Evolutionary conservation across 2,113 vertebrate genomes (phyloP).

Genomic region (Rhombomys opimus): DNA sequence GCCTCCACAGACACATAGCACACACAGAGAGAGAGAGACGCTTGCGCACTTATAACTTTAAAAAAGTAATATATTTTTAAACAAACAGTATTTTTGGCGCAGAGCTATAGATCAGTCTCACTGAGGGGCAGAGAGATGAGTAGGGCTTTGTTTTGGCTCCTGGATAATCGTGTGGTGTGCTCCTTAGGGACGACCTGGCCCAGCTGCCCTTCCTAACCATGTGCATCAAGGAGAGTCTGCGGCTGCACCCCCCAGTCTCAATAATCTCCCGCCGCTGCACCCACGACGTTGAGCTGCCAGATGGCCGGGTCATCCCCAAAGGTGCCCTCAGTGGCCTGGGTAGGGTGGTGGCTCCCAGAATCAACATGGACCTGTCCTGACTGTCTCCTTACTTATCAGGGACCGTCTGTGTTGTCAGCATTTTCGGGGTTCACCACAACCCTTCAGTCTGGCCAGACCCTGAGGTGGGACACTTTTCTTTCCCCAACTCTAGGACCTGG

Average conservation of each 20-base stretch:
- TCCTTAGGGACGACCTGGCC: slow-evolving; percentile 91
- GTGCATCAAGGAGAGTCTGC: slow-evolving; percentile 95
- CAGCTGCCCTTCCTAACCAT: slow-evolving; percentile 93
- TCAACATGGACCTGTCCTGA: rapidly evolving
- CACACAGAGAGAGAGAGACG: background rate
- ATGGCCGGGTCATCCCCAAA: slow-evolving; percentile 85
- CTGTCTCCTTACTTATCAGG: slow-evolving; percentile 78
- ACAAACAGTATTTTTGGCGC: background rate
- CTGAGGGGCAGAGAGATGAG: background rate
- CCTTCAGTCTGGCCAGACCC: slow-evolving; percentile 91
- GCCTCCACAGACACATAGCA: too few relatives aligned
- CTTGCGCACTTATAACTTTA: background rate
- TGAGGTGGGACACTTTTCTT: slow-evolving; percentile 82
- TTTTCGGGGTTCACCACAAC: slow-evolving; percentile 95
- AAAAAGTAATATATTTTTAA: background rate
- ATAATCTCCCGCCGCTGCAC: slow-evolving; percentile 88
- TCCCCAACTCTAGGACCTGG: background rate
- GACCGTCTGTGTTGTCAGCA: slow-evolving; percentile 89
- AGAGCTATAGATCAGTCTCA: background rate
- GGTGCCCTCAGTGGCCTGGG: slow-evolving; percentile 79
- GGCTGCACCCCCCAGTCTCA: slow-evolving; percentile 90
- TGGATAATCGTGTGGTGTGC: background rate
- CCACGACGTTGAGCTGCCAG: slow-evolving; percentile 85
- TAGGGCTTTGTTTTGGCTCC: background rate
- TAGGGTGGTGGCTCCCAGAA: background rate